Evolutionary conservation across 64 coral and sea anemone genomes (phyloP), one percentile per base, ranked within the genome.

Genomic region (Pachyseris speciosa): DNA sequence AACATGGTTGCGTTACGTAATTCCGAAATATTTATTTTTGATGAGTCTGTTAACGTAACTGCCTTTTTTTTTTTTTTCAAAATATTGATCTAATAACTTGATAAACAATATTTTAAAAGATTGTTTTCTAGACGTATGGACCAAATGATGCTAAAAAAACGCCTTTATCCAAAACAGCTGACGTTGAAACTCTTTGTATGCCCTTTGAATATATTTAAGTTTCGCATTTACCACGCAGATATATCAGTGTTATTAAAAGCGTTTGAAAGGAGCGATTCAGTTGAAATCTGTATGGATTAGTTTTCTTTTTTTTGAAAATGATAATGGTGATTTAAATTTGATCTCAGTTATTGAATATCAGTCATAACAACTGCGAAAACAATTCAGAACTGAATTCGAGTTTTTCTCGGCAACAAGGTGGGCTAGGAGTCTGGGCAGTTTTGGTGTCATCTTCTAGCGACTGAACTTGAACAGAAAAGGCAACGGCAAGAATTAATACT

Each of bases 101-200:
- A 60, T 55, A 58, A 26, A 81, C 52, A 57, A 61, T 81, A 81
- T 60, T 81, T 81, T 63, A 25, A 81, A 61, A 25, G 27, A 60
- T 58, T 81, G 33, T n/a, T 52, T 22, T 38, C 67, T 34, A 71
- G 67, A 71, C 33, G 67, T 15, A 31, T 34, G 12, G 30, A 32
- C 64, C 16, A 67, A 67, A 31, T 67, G 17, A 7, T 12, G 3
- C 52, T 15, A 67, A 30, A 16, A 34, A 67, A 16, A 12, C 15
- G 32, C 2, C 29, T 10, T 67, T 30, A 32, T 27, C 25, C 22
- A 64, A 9, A 64, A n/a, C 59, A 28, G 59, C 19, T 64, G 59
- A 25, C n/a, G 6, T 64, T 64, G 5, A 8, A 11, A 9, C 11
- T 57, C 17, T 8, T 57, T 13, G 15, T 3, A 20, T 19, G 59